Evolutionary conservation across 92 coral and sea anemone species (phyloP), one percentile per base, ranked within the genome.

Genomic region (Epizoanthus stellaris): DNA sequence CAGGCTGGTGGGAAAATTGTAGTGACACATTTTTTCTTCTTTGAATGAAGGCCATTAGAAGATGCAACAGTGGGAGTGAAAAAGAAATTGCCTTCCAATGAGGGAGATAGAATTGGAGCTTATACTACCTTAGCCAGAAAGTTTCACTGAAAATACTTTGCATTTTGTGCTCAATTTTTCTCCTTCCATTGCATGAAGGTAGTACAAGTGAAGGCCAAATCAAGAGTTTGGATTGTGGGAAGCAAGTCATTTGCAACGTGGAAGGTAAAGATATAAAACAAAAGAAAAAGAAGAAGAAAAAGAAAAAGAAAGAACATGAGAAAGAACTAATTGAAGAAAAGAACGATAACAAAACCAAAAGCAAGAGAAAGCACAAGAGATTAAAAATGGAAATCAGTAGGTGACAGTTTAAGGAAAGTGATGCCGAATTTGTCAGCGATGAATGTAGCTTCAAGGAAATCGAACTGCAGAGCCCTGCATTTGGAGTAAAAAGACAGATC

Each of bases 281-380:
- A 1, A 25, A 20, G 36, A 11, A 60, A 76, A 58, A 6, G 53
- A 76, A 59, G 67, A 76, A 59, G 82, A 76, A 76, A 40, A 60
- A 58, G 56, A 60, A 76, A 60, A 76, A 76, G 69, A 76, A 76
- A 76, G 70, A 76, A 59, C 54, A 54, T 0, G 82, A 60, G 10
- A 60, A 76, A 39, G 82, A 76, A 59, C 15, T 38, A 15, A n/a
- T 14, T 38, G 30, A 76, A 59, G 53, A 57, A 57, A 75, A 5
- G 52, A 25, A 13, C 36, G 23, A 38, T 40, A 19, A 76, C 1
- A 58, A 60, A 59, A 34, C 16, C 45, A 57, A 43, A 59, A 39
- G 11, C n/a, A 20, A 30, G 57, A 76, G 5, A 58, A 6, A 60
- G 65, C 53, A 13, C 0, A 34, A 16, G 25, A 60, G 10, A 38